Percentiles rank a stretch among this genome's conserved stretches.
These are phyloP conservation scores for Oreochromis niloticus DNA, from an alignment of 2,113 vertebrate genomes.

Conservation along the genomic window DNA sequence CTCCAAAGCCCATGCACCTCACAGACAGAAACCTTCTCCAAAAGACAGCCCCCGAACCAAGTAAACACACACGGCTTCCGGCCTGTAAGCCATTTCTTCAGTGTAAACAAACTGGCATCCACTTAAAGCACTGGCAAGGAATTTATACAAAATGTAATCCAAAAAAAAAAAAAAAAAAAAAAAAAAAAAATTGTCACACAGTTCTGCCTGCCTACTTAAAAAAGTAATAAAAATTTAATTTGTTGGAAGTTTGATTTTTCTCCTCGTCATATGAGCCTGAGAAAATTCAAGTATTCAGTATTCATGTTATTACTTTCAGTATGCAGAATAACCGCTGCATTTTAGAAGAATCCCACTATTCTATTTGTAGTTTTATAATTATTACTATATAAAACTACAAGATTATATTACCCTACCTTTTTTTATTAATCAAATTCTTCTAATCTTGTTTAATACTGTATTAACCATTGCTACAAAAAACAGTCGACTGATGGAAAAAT, in stretches of 20 bases:
- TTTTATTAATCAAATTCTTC: background rate
- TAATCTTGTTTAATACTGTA: background rate
- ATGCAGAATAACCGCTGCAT: background rate
- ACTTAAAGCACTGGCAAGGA: conserved; percentile 35
- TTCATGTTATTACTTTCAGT: background rate
- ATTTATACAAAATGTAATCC: conserved; percentile 16
- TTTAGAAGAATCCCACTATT: background rate
- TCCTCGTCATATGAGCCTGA: background rate
- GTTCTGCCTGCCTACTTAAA: background rate
- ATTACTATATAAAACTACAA: background rate
- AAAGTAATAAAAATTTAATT: background rate
- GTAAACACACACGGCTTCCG: conserved; percentile 31
- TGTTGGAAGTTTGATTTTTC: background rate
- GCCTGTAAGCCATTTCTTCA: conserved; percentile 23
- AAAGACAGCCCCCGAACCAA: conserved; percentile 41
- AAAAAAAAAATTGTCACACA: background rate
- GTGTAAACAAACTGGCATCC: conserved; percentile 48
- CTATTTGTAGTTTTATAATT: background rate
- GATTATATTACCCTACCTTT: background rate
- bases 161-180: background rate
- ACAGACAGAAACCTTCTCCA: conserved; percentile 45
- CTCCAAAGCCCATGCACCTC: conserved; percentile 44
- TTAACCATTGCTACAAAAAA: background rate
- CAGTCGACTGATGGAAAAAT: background rate
- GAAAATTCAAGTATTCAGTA: background rate